phyloP scores from a whole-genome alignment of 64 coral and sea anemone species.

The Stichodactyla mertensii region DNA sequence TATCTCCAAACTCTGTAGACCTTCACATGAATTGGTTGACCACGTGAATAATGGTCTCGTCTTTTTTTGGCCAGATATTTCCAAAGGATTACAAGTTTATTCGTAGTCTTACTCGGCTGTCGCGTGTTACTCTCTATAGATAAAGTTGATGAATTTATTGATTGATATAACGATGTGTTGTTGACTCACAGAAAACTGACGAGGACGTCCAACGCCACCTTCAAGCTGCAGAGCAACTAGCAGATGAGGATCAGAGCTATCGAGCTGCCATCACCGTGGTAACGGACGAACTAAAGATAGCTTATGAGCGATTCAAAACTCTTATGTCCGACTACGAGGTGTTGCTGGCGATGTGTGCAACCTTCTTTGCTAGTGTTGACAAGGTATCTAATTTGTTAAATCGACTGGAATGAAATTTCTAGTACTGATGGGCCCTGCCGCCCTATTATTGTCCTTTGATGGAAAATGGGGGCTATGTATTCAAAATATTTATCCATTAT shows the following conservation, averaged over 20 bases:
- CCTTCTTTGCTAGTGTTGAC: slow-evolving; percentile 94
- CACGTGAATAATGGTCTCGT: no score
- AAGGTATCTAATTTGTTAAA: slow-evolving; percentile 66
- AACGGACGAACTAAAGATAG: slow-evolving; percentile 95
- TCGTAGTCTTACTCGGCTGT: no score
- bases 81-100: no score
- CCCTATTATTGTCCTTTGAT: no score
- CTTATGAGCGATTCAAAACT: slow-evolving; percentile 94
- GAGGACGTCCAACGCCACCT: slow-evolving; percentile 89
- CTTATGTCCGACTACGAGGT: slow-evolving; percentile 92
- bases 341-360: slow-evolving; percentile 90
- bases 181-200: slow-evolving; percentile 61
- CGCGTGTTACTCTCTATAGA: not conserved
- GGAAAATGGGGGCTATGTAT: no score
- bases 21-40: no score
- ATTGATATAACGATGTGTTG: not conserved
- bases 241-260: slow-evolving; percentile 68
- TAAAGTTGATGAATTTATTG: not conserved
- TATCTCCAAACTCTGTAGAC: no score
- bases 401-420: not conserved
- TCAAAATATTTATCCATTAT: no score
- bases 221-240: slow-evolving; percentile 70
- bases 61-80: no score
- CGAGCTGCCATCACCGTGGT: slow-evolving; percentile 85
- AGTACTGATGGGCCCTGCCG: no score